Conservation (phyloP, 2,888 invertebrate genomes). For the Quadroppia sp. region DNA sequence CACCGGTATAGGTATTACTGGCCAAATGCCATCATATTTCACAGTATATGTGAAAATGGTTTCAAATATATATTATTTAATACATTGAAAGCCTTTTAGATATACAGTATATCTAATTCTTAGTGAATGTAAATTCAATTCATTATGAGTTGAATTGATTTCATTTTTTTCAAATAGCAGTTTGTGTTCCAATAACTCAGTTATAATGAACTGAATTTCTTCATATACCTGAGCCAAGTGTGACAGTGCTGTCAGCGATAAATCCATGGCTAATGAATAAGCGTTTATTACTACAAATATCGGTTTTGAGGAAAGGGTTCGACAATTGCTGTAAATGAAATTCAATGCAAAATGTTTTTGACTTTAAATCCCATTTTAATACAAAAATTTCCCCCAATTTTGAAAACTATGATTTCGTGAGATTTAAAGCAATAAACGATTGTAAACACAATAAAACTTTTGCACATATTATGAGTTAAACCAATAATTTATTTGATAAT, state of each 20-base stretch:
- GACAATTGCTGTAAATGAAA: too few species aligned
- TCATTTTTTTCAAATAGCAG: not conserved
- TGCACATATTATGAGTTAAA: not conserved
- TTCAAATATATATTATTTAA: too few species aligned
- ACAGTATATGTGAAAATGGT: too few species aligned
- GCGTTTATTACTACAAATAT: too few species aligned
- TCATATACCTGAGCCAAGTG: not conserved
- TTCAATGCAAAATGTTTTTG: too few species aligned
- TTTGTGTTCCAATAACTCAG: constrained; percentile 31
- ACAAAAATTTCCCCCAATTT: too few species aligned
- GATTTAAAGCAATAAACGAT: not conserved
- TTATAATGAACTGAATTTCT: constrained; percentile 21
- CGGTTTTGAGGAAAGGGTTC: too few species aligned
- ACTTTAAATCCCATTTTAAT: too few species aligned
- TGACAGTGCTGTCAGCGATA: constrained; percentile 8
- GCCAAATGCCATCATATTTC: too few species aligned
- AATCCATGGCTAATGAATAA: too few species aligned
- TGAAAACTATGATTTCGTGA: too few species aligned
- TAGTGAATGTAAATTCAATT: not conserved
- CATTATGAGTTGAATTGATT: not conserved
- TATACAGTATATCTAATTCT: not conserved
- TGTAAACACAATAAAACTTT: not conserved
- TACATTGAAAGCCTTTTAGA: not conserved
- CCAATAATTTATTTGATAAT: constrained; percentile 33
- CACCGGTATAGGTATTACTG: too few species aligned